Evolutionary conservation across 1,140 invertebrate species (phyloP).

Genomic region (Notospermus geniculatus): DNA sequence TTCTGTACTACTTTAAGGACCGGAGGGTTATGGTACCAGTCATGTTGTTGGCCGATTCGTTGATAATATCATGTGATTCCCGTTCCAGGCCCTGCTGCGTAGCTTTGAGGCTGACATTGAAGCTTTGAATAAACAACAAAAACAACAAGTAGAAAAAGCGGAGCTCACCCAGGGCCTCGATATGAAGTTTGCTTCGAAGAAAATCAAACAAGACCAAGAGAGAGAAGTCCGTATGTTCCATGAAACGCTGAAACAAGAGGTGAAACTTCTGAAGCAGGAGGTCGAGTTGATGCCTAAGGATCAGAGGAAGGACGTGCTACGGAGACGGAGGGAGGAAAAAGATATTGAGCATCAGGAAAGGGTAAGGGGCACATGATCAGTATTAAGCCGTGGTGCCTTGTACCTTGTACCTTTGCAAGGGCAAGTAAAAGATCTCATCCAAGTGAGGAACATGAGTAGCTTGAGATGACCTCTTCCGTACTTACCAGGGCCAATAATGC

Average conservation of each 20-base stretch:
- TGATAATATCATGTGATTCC: slow-evolving; percentile 60
- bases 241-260: slow-evolving; percentile 89
- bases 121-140: slow-evolving; percentile 80
- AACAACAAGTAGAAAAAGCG: slow-evolving; percentile 85
- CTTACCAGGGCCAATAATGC: no score
- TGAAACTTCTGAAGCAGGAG: slow-evolving; percentile 90
- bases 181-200: slow-evolving; percentile 74
- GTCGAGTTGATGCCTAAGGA: slow-evolving; percentile 91
- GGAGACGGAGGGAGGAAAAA: slow-evolving; percentile 77
- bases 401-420: no score
- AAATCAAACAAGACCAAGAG: slow-evolving; percentile 83
- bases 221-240: slow-evolving; percentile 88
- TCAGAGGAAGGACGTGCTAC: slow-evolving; percentile 82
- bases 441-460: no score
- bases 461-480: no score
- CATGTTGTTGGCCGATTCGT: no score
- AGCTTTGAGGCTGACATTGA: slow-evolving; percentile 91
- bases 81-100: slow-evolving; percentile 79
- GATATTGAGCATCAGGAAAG: slow-evolving; percentile 85
- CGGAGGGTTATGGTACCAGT: no score
- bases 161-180: slow-evolving; percentile 90
- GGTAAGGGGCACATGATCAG: slow-evolving; percentile 46
- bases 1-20: no score
- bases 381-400: no score
- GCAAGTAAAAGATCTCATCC: no score